These are phyloP conservation scores for Scaptomyza pallida DNA, from an alignment of 1,140 invertebrate genomes.

Conservation along the genomic window DNA sequence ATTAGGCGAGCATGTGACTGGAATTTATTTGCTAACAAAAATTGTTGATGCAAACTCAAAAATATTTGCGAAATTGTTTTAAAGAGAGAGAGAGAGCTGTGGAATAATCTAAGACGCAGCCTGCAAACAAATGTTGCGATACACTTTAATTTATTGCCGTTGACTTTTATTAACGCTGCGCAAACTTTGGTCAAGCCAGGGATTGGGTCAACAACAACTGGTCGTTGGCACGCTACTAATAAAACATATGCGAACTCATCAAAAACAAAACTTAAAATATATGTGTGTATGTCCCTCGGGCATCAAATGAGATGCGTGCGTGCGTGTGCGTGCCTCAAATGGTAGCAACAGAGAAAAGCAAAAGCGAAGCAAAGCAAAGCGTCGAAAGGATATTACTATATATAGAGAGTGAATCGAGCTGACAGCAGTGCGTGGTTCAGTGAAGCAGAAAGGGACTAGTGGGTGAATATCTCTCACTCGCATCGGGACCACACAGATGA, in stretches of 20 bases:
- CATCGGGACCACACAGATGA: constrained; percentile 5
- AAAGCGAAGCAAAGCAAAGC: constrained; percentile 5
- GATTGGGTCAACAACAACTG: constrained; percentile 43
- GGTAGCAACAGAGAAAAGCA: constrained; percentile 20
- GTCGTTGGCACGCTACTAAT: constrained; percentile 68
- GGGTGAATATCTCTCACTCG: neutral
- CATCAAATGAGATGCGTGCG: constrained; percentile 57
- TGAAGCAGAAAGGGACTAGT: constrained; percentile 26
- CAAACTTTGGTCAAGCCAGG: constrained; percentile 40
- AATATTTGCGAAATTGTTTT: constrained; percentile 12
- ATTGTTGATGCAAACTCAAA: constrained; percentile 63
- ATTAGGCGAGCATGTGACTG: constrained; percentile 69
- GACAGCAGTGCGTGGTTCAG: constrained; percentile 46
- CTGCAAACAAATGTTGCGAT: constrained; percentile 39
- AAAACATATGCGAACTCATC: constrained; percentile 80
- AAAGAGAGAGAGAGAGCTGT: neutral
- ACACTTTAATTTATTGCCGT: constrained; percentile 70
- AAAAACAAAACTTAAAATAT: constrained; percentile 76
- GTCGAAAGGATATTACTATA: neutral
- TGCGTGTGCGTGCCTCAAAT: constrained; percentile 52
- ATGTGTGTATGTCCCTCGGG: constrained; percentile 53
- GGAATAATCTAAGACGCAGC: constrained; percentile 27
- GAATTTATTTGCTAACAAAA: constrained; percentile 54
- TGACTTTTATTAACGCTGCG: constrained; percentile 55
- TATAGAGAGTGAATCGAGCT: constrained; percentile 24